These are phyloP conservation scores for Acanthococcus lagerstroemiae DNA, from an alignment of 2,888 invertebrate species.

Conservation along the genomic window DNA sequence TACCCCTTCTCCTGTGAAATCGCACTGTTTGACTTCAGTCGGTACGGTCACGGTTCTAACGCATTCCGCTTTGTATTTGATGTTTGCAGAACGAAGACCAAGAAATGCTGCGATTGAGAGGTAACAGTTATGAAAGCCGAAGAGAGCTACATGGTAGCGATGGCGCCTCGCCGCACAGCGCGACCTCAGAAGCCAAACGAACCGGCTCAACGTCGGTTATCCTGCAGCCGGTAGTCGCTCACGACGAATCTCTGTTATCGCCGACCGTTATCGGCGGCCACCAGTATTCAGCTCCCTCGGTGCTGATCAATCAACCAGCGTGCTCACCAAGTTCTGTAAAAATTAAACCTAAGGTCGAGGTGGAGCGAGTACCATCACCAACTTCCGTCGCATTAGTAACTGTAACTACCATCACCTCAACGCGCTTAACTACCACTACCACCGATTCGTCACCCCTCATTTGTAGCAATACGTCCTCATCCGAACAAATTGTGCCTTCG, in stretches of 20 bases:
- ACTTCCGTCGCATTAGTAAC: constrained; percentile 35
- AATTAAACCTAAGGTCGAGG: constrained; percentile 74
- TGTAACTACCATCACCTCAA: constrained; percentile 1
- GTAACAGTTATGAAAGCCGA: constrained; percentile 4
- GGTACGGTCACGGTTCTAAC: too few relatives aligned
- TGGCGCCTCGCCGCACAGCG: neutral
- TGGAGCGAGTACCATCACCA: constrained; percentile 44
- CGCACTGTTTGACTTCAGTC: too few relatives aligned
- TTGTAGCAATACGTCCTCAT: neutral
- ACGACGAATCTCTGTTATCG: constrained; percentile 26
- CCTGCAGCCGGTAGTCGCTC: constrained; percentile 22
- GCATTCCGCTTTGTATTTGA: too few relatives aligned
- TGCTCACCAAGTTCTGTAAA: constrained; percentile 39
- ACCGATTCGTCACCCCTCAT: too few relatives aligned
- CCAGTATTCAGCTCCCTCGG: constrained; percentile 11
- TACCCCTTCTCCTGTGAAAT: too few relatives aligned
- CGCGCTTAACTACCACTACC: constrained; percentile 33
- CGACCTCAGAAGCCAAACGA: neutral
- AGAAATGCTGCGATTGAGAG: too few relatives aligned
- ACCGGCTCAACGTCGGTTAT: constrained; percentile 17
- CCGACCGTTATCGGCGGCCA: constrained; percentile 18
- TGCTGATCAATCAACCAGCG: neutral
- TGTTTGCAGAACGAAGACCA: too few relatives aligned
- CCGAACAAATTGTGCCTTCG: constrained; percentile 15
- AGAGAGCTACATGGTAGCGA: too few relatives aligned